These are phyloP conservation scores for Lycaon pictus DNA, from an alignment of 2,113 vertebrate species.

Conservation along the genomic window DNA sequence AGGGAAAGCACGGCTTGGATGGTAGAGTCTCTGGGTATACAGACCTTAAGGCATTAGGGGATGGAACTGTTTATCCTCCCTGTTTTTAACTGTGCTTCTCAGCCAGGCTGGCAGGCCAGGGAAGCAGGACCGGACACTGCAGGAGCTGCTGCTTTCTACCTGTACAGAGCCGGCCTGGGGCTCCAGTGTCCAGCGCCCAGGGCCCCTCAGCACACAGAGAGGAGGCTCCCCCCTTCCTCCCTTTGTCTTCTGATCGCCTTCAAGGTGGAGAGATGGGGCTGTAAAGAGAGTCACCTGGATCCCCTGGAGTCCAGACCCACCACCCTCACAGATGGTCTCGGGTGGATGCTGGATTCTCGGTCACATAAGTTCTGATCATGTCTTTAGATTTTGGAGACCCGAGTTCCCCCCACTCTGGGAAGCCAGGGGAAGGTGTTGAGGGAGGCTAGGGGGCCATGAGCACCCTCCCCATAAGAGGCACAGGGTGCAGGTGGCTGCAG, in stretches of 20 bases:
- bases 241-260: not conserved
- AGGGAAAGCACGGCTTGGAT: fast-evolving
- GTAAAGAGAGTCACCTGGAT: not conserved
- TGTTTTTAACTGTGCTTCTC: not conserved
- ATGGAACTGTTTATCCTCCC: fast-evolving
- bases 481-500: fast-evolving
- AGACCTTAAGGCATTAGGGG: not conserved
- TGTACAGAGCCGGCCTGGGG: fast-evolving
- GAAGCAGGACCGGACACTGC: not conserved
- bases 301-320: fast-evolving
- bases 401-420: fast-evolving
- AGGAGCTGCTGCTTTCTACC: not conserved
- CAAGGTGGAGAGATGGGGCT: not conserved
- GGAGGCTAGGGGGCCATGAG: fast-evolving
- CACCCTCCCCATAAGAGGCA: fast-evolving
- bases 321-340: not conserved
- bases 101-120: not conserved
- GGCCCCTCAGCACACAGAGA: fast-evolving
- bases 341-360: not conserved
- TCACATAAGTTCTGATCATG: not conserved
- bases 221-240: fast-evolving
- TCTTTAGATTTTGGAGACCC: not conserved
- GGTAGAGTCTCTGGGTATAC: fast-evolving
- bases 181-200: fast-evolving
- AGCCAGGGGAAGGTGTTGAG: not conserved